Conservation (phyloP, 2,113 vertebrate species). For the Microcebus ravelobensis region DNA sequence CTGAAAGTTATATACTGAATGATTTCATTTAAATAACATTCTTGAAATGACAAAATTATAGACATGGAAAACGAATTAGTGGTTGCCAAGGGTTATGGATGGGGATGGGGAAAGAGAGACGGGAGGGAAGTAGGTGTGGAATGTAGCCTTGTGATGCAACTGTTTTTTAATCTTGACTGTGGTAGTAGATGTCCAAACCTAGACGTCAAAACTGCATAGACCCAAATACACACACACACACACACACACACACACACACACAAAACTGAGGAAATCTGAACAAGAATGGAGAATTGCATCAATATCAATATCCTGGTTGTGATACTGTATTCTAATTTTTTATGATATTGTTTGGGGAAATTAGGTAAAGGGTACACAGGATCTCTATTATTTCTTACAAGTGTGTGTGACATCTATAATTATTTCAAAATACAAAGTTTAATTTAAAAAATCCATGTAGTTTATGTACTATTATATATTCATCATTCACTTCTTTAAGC, state of each 20-base stretch:
- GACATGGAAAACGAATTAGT: not conserved
- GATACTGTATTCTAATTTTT: not conserved
- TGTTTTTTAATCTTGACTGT: not conserved
- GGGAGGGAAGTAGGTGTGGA: not conserved
- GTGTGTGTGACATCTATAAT: not conserved
- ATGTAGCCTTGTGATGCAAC: not conserved
- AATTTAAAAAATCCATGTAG: not conserved
- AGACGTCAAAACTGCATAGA: not conserved
- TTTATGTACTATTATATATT: not conserved
- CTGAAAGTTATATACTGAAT: not conserved
- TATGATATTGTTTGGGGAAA: not conserved
- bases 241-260: not conserved
- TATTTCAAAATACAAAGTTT: not conserved
- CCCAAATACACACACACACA: not conserved
- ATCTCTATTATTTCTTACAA: not conserved
- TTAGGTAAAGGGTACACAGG: not conserved
- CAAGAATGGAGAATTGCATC: not conserved
- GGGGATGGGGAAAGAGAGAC: not conserved
- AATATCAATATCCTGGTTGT: not conserved
- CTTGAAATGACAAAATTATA: conserved; percentile 27
- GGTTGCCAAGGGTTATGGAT: not conserved
- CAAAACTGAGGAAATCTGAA: not conserved
- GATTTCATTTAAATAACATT: not conserved
- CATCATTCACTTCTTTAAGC: not conserved
- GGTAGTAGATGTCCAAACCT: not conserved